Base-by-base conservation (phyloP, 2,797 vertebrate genomes). In the Loris lydekkerianus region DNA sequence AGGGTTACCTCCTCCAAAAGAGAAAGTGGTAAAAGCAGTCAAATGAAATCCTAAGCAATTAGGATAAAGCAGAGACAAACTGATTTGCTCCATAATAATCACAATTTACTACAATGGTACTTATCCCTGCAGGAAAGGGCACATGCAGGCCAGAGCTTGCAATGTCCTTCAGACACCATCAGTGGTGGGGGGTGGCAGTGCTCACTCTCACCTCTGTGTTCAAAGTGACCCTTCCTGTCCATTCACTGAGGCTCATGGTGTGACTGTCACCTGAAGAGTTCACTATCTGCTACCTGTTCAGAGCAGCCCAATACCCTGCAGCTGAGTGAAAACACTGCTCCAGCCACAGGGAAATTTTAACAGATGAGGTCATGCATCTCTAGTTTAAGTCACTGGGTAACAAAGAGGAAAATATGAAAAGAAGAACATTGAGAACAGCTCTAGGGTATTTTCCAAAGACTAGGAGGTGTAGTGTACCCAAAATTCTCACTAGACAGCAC, bases 11-110 rank as follows among this genome's bases (percentile, higher is more conserved):
- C n/a, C 17, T 78, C 82, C 58, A 85, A 77, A 93, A 77, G 7
- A 10, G 56, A 81, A 7, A 83, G 15, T n/a, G 31, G 3, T 76
- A 80, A 82, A 9, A 89, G 40, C 43, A 83, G 15, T 3, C 37
- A n/a, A 70, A 43, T 18, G 18, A 93, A 85, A 88, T 40, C 86
- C 46, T 91, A 92, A 53, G 60, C 72, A 95, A 49, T 7, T 84
- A 20, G 46, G 78, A 78, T 86, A 77, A 85, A 89, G 63, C 25
- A 75, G 34, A 78, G 25, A 72, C 67, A 15, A 20, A 78, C 89
- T 93, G 23, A 89, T 69, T 76, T 85, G 58, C 89, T 46, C 10
- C 23, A 49, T 43, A 72, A 85, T 20, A 60, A 86, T 53, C 17
- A 76, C 1, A 27, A n/a, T 84, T 81, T 56, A n/a, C 6, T 13